Percentiles rank a stretch among this genome's conserved stretches.
These are phyloP conservation scores for Diplolepis rosae DNA, from an alignment of 2,888 invertebrate species.

Conservation along the genomic window DNA sequence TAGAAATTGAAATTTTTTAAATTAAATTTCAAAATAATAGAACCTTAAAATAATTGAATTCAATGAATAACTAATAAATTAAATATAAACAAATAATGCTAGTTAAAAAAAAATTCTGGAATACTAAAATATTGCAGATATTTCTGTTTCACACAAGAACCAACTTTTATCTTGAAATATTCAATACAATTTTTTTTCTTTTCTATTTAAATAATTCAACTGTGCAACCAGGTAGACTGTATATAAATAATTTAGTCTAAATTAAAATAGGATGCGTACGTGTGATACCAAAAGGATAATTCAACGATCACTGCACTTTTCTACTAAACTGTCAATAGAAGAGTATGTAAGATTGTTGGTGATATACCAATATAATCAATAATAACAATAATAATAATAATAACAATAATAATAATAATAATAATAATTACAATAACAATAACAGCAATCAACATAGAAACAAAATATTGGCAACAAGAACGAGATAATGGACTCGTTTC, in stretches of 20 bases:
- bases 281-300: conserved; percentile 3
- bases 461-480: conserved; percentile 12
- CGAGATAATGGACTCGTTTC: conserved; percentile 17
- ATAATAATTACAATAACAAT: conserved; percentile 22
- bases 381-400: neutral
- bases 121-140: too few species aligned
- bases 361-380: neutral
- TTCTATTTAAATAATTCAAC: neutral
- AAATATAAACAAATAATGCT: too few species aligned
- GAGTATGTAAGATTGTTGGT: neutral
- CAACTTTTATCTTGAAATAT: neutral
- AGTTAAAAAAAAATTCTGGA: too few species aligned
- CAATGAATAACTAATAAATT: too few species aligned
- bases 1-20: too few species aligned
- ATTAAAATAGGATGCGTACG: conserved; percentile 9
- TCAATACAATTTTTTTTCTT: neutral
- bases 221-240: conserved; percentile 2
- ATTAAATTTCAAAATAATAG: too few species aligned
- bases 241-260: neutral
- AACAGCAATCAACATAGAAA: conserved; percentile 24
- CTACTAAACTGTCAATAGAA: conserved; percentile 20
- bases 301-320: conserved; percentile 6
- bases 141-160: too few species aligned
- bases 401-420: neutral
- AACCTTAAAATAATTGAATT: too few species aligned